Conservation (phyloP, 2,888 invertebrate species). For the Acrobasis repandana region DNA sequence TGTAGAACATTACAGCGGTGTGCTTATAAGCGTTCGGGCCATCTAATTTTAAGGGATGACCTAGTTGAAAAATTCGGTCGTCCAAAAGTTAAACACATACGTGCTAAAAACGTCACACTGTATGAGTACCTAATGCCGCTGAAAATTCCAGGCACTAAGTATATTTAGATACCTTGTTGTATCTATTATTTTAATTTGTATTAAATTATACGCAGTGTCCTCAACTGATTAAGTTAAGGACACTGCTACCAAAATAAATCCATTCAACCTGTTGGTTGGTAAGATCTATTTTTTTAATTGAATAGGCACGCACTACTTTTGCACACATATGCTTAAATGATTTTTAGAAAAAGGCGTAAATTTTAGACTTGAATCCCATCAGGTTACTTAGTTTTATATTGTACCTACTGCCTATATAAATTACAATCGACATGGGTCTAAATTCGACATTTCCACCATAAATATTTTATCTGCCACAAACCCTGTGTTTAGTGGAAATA, state of each 20-base stretch:
- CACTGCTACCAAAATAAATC: too few species aligned
- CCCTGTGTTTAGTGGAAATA: conserved; percentile 18
- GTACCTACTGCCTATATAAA: too few species aligned
- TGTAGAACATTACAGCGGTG: conserved; percentile 53
- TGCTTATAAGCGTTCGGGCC: conserved; percentile 51
- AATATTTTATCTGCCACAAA: conserved; percentile 19
- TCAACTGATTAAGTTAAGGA: too few species aligned
- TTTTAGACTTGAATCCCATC: too few species aligned
- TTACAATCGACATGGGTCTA: conserved; percentile 7
- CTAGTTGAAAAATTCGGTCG: conserved; percentile 67
- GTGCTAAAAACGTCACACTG: conserved; percentile 31
- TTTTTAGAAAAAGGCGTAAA: too few species aligned
- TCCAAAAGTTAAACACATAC: conserved; percentile 46
- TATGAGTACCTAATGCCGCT: conserved; percentile 32
- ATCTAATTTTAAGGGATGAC: conserved; percentile 72
- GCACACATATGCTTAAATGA: too few species aligned
- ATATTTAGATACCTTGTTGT: conserved; percentile 9
- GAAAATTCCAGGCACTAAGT: conserved; percentile 24
- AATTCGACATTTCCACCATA: conserved; percentile 13
- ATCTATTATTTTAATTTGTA: too few species aligned
- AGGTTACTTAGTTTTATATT: too few species aligned
- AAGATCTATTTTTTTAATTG: too few species aligned
- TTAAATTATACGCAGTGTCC: too few species aligned
- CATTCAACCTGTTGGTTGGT: too few species aligned
- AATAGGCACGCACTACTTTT: too few species aligned